These are phyloP conservation scores for Coenobita brevimanus DNA, from an alignment of 1,140 invertebrate species.

Conservation along the genomic window DNA sequence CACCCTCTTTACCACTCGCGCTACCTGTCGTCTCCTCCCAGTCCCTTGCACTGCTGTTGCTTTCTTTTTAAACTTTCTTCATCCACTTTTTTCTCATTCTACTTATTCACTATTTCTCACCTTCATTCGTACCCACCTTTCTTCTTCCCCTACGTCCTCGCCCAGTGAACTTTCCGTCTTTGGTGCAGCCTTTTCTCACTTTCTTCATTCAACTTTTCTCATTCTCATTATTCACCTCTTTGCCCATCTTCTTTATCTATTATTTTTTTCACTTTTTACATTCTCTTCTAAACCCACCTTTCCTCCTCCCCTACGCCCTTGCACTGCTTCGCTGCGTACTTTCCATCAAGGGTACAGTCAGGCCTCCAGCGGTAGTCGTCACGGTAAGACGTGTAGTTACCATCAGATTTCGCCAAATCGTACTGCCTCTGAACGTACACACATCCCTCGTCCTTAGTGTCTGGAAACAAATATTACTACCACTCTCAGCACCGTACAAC, in stretches of 20 bases:
- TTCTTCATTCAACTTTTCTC: no score
- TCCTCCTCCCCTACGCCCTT: conserved; percentile 24
- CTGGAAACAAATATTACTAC: neutral
- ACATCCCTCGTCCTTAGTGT: neutral
- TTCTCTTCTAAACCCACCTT: neutral
- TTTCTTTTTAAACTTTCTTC: neutral
- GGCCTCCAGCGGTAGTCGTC: conserved; percentile 63
- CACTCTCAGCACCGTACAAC: neutral
- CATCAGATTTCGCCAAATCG: neutral
- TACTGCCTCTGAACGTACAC: conserved; percentile 29
- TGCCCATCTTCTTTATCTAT: no score
- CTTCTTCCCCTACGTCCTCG: neutral
- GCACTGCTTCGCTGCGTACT: conserved; percentile 48
- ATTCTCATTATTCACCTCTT: no score
- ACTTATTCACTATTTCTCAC: neutral
- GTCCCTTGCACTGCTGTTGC: neutral
- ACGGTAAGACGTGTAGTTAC: conserved; percentile 6
- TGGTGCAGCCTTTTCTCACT: no score
- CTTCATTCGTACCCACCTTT: neutral
- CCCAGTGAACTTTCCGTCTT: no score
- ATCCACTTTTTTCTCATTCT: neutral
- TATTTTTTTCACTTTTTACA: neutral
- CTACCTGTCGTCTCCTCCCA: neutral
- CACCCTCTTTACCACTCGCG: neutral
- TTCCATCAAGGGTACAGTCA: neutral